These are phyloP conservation scores for Falco punctatus DNA, from an alignment of 2,113 vertebrate species.

Conservation along the genomic window DNA sequence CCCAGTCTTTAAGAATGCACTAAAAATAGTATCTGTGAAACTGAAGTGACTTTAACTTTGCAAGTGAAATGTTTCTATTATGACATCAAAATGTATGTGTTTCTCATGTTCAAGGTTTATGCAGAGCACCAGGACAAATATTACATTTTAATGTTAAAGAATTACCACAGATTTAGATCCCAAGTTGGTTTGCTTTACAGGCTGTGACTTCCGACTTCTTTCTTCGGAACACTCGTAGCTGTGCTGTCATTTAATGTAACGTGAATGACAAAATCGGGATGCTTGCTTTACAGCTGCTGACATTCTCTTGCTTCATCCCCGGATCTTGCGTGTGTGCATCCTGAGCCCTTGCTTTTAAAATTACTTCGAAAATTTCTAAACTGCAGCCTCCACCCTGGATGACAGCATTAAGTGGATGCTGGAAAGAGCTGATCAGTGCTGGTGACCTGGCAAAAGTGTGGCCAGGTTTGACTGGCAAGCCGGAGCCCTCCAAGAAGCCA, in stretches of 20 bases:
- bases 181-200: not conserved
- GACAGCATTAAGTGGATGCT: not conserved
- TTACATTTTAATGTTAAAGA: not conserved
- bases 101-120: not conserved
- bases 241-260: not conserved
- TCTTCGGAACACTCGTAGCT: not conserved
- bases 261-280: not conserved
- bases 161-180: not conserved
- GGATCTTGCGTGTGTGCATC: fast-evolving
- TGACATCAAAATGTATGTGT: not conserved
- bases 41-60: not conserved
- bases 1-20: not conserved
- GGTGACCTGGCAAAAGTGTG: not conserved
- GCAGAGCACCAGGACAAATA: not conserved
- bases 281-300: fast-evolving
- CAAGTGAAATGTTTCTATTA: not conserved
- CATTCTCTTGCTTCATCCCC: not conserved
- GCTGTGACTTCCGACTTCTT: not conserved
- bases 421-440: not conserved
- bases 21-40: not conserved
- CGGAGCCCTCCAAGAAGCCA: not conserved
- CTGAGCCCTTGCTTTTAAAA: not conserved
- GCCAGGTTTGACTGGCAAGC: not conserved
- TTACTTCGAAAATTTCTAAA: not conserved
- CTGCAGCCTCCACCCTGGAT: not conserved